Percentiles rank a stretch among this genome's conserved stretches.
Evolutionary conservation across 2,797 vertebrate species (phyloP).

Genomic region (Heteromormyrus szaboi): DNA sequence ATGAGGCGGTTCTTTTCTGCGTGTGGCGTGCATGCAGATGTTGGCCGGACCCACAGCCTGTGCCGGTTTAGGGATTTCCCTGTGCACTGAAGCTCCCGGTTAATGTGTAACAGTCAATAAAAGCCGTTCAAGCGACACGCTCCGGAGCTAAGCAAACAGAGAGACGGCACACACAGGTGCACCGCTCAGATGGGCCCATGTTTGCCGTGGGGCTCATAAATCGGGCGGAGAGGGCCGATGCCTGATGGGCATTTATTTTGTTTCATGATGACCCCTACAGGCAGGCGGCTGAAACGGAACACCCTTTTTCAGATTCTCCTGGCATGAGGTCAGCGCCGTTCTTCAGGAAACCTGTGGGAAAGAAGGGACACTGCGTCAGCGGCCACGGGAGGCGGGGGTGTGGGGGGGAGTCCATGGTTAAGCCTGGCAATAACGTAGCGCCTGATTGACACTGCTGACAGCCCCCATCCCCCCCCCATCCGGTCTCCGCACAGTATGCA

Average conservation of each 20-base stretch:
- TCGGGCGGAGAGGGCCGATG: neutral
- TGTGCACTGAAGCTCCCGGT: neutral
- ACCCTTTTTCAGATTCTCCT: neutral
- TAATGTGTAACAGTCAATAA: slow-evolving; percentile 33
- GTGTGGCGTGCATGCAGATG: neutral
- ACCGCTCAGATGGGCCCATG: neutral
- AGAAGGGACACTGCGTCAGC: neutral
- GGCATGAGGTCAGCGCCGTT: slow-evolving; percentile 14
- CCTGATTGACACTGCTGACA: neutral
- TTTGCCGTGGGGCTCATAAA: neutral
- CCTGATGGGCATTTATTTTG: neutral
- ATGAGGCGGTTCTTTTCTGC: neutral
- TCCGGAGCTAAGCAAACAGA: slow-evolving; percentile 16
- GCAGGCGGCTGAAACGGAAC: neutral
- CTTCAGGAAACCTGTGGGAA: neutral
- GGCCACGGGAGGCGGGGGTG: neutral
- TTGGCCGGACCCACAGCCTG: slow-evolving; percentile 25
- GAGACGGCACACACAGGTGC: neutral
- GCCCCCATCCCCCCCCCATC: neutral
- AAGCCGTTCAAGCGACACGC: slow-evolving; percentile 2
- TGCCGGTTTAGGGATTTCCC: neutral
- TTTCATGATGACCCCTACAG: neutral
- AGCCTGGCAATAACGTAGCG: neutral
- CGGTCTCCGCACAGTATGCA: neutral
- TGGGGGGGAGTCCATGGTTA: neutral